Conservation (phyloP, 2,888 invertebrate species). For the Tuta absoluta region DNA sequence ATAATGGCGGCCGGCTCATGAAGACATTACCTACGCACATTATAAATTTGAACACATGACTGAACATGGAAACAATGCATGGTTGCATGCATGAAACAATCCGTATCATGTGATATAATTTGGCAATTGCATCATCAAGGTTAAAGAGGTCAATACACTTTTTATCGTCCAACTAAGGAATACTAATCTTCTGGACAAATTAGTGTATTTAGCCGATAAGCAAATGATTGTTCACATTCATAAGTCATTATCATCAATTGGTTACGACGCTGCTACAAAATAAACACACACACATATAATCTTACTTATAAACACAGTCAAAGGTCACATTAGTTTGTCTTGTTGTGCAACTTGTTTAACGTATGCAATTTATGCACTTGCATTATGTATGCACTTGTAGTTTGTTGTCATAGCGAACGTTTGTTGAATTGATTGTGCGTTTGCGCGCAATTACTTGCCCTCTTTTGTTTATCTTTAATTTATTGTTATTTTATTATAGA, state of each 20-base stretch:
- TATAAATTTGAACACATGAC: constrained; percentile 1
- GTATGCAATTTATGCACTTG: constrained; percentile 44
- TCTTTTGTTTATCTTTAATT: background rate
- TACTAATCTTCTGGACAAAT: constrained; percentile 16
- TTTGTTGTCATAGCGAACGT: constrained; percentile 12
- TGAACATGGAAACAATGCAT: background rate
- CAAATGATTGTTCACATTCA: constrained; percentile 14
- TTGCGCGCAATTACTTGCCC: background rate
- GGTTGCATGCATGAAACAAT: too few species aligned
- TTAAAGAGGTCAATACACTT: constrained; percentile 22
- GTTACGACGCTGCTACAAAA: constrained; percentile 3
- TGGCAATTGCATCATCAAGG: background rate
- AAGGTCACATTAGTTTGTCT: constrained; percentile 47
- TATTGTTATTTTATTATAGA: too few species aligned
- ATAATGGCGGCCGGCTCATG: constrained; percentile 10
- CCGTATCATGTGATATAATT: background rate
- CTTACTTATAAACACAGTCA: constrained; percentile 29
- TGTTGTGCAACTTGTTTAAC: constrained; percentile 45
- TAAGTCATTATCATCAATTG: constrained; percentile 15
- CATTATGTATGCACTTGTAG: constrained; percentile 40
- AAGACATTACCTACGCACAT: constrained; percentile 18
- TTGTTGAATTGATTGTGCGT: constrained; percentile 12
- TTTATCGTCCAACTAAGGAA: constrained; percentile 4
- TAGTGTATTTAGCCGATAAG: constrained; percentile 20
- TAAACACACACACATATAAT: background rate